These are phyloP conservation scores for Leptinotarsa lineolata DNA, from an alignment of 1,140 invertebrate genomes.

Conservation along the genomic window DNA sequence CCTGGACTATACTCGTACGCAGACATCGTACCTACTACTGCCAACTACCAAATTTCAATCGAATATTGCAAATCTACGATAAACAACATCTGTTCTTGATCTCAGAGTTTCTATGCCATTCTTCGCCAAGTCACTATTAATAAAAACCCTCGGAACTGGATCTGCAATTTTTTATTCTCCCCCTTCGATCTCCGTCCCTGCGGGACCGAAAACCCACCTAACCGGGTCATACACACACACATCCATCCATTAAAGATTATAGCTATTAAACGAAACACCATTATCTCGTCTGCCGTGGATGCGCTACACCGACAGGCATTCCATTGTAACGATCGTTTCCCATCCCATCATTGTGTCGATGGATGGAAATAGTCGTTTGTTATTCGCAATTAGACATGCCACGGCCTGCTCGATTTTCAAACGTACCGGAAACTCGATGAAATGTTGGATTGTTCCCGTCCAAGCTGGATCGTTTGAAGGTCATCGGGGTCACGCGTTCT, in stretches of 20 bases:
- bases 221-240: conserved; percentile 12
- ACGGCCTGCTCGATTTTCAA: conserved; percentile 13
- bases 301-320: conserved; percentile 3
- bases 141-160: too few species aligned
- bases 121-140: too few species aligned
- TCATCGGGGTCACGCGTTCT: neutral
- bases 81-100: too few species aligned
- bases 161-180: too few species aligned
- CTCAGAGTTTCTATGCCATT: too few species aligned
- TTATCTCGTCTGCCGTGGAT: conserved; percentile 11
- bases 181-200: too few species aligned
- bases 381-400: conserved; percentile 20
- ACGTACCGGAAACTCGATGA: neutral
- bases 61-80: too few species aligned
- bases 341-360: conserved; percentile 1
- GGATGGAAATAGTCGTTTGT: neutral
- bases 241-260: neutral
- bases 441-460: too few species aligned
- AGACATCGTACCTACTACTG: too few species aligned
- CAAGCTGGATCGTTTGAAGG: neutral
- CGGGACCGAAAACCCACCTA: neutral
- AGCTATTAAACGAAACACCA: conserved; percentile 10
- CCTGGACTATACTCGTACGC: too few species aligned
- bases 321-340: conserved; percentile 13
- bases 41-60: too few species aligned